Evolutionary conservation across 2,888 invertebrate genomes (phyloP).

Genomic region (Colletes collaris): DNA sequence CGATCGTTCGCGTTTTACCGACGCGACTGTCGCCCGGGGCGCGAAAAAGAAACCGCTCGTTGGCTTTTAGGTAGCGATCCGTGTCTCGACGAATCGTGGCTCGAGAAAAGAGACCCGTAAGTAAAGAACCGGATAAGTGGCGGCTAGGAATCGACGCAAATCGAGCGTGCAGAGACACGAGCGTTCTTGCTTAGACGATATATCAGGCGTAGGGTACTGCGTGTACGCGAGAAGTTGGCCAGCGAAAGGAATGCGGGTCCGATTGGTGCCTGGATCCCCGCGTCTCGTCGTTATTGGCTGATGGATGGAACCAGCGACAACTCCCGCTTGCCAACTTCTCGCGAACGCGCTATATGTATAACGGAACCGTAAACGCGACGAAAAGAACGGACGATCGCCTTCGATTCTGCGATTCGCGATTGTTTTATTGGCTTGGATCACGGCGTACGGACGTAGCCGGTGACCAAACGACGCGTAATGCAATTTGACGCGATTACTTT

Average conservation of each 20-base stretch:
- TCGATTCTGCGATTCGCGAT: slow-evolving; percentile 54
- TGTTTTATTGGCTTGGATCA: slow-evolving; percentile 47
- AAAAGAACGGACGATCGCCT: too few species aligned
- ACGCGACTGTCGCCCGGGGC: neutral
- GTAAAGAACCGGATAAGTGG: neutral
- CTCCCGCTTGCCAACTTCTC: too few species aligned
- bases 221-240: too few species aligned
- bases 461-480: slow-evolving; percentile 53
- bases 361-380: too few species aligned
- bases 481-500: slow-evolving; percentile 68
- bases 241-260: too few species aligned
- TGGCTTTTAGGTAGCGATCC: slow-evolving; percentile 17
- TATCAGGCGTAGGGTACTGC: neutral
- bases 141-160: slow-evolving; percentile 9
- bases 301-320: too few species aligned
- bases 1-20: slow-evolving; percentile 1
- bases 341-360: too few species aligned
- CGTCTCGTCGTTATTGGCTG: too few species aligned
- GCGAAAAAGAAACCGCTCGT: neutral
- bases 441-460: slow-evolving; percentile 17
- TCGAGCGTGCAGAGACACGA: slow-evolving; percentile 19
- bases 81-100: neutral
- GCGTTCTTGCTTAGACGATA: slow-evolving; percentile 36
- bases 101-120: neutral
- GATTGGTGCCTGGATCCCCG: too few species aligned